phyloP scores from a whole-genome alignment of 2,888 invertebrate species.

The Lacanobia oleracea region DNA sequence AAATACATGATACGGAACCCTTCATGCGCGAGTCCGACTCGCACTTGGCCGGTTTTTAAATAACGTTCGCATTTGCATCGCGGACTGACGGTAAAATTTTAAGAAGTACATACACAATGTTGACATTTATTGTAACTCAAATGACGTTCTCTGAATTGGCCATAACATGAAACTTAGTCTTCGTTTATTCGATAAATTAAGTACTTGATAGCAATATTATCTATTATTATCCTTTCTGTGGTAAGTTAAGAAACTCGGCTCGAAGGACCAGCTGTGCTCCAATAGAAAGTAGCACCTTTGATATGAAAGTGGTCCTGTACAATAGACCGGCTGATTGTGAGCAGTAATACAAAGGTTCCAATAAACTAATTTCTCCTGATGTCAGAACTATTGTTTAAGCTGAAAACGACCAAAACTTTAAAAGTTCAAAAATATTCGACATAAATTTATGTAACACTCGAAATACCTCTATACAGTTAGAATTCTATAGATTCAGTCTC shows the following conservation, averaged over 20 bases:
- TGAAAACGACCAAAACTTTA: neutral
- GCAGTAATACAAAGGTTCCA: neutral
- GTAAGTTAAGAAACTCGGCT: conserved; percentile 10
- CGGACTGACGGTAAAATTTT: no score
- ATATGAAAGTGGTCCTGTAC: conserved; percentile 39
- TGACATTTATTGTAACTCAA: no score
- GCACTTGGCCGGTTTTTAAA: no score
- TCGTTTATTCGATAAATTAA: neutral
- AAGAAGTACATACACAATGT: no score
- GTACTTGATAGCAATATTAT: neutral
- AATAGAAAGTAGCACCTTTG: conserved; percentile 38
- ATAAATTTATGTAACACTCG: neutral
- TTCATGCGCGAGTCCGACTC: no score
- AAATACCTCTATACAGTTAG: no score
- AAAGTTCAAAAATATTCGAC: no score
- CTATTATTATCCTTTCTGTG: conserved; percentile 16
- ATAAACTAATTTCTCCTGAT: conserved; percentile 1
- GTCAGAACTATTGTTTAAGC: neutral
- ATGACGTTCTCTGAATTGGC: no score
- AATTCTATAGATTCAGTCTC: no score
- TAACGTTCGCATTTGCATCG: no score
- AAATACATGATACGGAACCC: no score
- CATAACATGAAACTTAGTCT: neutral
- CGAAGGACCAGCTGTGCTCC: conserved; percentile 38
- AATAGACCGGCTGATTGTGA: conserved; percentile 14